Evolutionary conservation across 2,113 vertebrate genomes (phyloP).

Genomic region (Enhydra lutris): DNA sequence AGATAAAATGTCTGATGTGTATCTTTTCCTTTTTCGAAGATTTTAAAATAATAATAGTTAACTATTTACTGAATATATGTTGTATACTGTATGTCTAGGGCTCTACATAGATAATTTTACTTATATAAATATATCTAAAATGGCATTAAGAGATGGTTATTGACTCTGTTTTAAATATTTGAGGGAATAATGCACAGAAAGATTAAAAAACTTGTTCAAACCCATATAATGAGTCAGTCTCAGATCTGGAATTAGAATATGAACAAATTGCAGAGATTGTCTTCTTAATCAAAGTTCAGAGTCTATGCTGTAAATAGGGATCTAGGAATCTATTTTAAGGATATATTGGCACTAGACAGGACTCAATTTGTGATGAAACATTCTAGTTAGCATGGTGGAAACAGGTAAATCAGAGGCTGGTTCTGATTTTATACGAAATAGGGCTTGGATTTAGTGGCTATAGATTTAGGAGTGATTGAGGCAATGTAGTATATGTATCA

Average conservation of each 20-base stretch:
- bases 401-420: neutral
- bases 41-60: neutral
- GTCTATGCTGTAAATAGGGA: neutral
- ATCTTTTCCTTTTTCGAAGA: neutral
- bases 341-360: neutral
- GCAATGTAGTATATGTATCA: neutral
- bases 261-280: neutral
- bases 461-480: neutral
- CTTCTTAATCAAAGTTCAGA: neutral
- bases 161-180: neutral
- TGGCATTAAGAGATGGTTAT: neutral
- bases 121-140: neutral
- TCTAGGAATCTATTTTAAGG: neutral
- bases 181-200: neutral
- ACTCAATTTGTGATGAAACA: neutral
- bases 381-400: neutral
- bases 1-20: neutral
- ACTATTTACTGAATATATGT: neutral
- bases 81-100: neutral
- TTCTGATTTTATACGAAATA: neutral
- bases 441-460: neutral
- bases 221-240: neutral
- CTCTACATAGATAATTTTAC: neutral
- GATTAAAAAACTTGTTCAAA: neutral
- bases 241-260: neutral